phyloP scores from a whole-genome alignment of 2,888 invertebrate genomes.

The Sussaba pulchella region DNA sequence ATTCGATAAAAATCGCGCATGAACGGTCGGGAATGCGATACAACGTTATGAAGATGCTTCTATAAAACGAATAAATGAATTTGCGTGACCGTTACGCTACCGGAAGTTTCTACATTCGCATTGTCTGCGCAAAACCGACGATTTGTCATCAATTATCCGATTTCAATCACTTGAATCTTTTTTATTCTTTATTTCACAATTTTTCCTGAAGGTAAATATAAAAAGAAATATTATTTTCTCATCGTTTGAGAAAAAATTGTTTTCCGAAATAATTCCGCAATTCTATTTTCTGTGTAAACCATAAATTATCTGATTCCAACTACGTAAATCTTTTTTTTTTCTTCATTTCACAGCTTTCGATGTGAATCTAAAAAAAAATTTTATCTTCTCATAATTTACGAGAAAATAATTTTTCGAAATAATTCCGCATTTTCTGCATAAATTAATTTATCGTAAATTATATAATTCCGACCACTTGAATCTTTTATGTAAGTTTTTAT shows the following conservation, averaged over 20 bases:
- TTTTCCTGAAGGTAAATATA: background rate
- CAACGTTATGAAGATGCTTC: conserved; percentile 1
- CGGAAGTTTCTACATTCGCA: background rate
- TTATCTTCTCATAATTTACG: too few species aligned
- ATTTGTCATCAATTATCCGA: background rate
- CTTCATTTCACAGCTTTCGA: too few species aligned
- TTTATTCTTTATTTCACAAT: background rate
- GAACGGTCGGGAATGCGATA: conserved; percentile 6
- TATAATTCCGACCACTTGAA: too few species aligned
- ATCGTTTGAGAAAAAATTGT: background rate
- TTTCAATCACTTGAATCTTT: background rate
- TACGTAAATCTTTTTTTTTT: too few species aligned
- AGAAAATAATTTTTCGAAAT: too few species aligned
- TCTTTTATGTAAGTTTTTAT: too few species aligned
- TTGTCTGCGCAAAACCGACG: background rate
- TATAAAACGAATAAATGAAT: background rate
- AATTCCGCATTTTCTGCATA: too few species aligned
- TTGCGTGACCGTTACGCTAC: background rate
- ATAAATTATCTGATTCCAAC: too few species aligned
- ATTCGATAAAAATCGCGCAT: conserved; percentile 49
- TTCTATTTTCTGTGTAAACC: background rate
- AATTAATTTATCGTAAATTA: too few species aligned
- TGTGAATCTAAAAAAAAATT: too few species aligned
- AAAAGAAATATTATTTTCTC: too few species aligned
- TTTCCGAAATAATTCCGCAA: background rate